phyloP scores from a whole-genome alignment of 2,888 invertebrate species.

The Odontocolon sp. region DNA sequence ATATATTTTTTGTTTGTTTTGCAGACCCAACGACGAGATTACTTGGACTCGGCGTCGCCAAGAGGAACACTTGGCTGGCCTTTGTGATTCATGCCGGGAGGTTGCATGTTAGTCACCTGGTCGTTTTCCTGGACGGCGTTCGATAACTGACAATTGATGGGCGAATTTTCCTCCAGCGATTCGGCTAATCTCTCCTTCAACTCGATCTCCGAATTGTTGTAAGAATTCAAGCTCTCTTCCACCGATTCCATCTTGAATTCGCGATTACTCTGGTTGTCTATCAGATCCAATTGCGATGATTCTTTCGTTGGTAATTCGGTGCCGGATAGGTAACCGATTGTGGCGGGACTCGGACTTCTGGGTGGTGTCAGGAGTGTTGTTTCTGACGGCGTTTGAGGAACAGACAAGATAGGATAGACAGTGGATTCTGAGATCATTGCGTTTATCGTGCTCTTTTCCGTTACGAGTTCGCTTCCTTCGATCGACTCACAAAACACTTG shows the following conservation, averaged over 20 bases:
- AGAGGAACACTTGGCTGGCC: constrained; percentile 65
- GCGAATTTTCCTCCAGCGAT: constrained; percentile 64
- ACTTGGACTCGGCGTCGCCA: constrained; percentile 64
- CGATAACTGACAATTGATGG: constrained; percentile 62
- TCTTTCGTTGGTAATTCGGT: constrained; percentile 34
- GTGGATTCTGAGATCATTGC: constrained; percentile 1
- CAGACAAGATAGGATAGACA: constrained; percentile 14
- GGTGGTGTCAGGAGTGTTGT: constrained; percentile 68
- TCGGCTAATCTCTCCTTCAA: constrained; percentile 74
- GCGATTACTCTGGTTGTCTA: constrained; percentile 67
- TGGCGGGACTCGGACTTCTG: constrained; percentile 65
- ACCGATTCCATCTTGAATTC: constrained; percentile 72
- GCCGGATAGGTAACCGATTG: background rate
- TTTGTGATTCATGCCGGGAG: constrained; percentile 75
- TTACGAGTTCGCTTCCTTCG: background rate
- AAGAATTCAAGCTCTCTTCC: constrained; percentile 70
- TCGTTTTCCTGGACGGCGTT: constrained; percentile 69
- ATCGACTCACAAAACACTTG: background rate
- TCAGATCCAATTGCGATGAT: constrained; percentile 57
- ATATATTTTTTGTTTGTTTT: constrained; percentile 36
- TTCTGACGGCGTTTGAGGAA: constrained; percentile 63
- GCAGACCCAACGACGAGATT: constrained; percentile 68
- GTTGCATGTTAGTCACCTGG: constrained; percentile 77
- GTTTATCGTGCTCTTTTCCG: constrained; percentile 16
- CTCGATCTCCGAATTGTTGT: constrained; percentile 72